Base-by-base conservation (phyloP, 2,888 invertebrate species). In the Uropetala carovei region DNA sequence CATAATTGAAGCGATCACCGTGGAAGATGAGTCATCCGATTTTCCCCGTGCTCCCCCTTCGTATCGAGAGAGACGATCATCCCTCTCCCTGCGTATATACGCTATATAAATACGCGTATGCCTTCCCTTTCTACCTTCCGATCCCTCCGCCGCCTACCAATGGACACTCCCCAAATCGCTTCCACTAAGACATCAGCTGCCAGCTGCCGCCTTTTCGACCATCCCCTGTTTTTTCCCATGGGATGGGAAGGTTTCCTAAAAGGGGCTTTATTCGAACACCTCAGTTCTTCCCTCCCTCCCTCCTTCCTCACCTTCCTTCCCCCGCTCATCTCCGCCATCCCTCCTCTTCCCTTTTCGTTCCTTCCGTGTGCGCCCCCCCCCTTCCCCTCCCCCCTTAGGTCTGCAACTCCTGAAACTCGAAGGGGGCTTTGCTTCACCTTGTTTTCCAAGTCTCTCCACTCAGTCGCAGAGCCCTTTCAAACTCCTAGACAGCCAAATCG, bases 121-220 rank as follows among this genome's bases (percentile, higher is more conserved):
- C 83, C 83, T 18, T n/a, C 60, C 60, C 30, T 56, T 11, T 18
- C 57, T 13, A 13, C 83, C 43, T n/a, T 83, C 83, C 57, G 9
- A 43, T 56, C n/a, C 64, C 83, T n/a, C 57, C 56, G 9, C 18
- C 57, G 9, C 18, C 57, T n/a, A 83, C 30, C 68, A n/a, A 30
- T 59, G 18, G 27, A 86, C 86, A 85, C 16, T 59, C 86, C 86
- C 60, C 18, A 60, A 60, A 89, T 60, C 83, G 83, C 18, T 83
- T 18, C 60, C 68, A 64, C 89, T 89, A 89, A 89, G 64, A 89
- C 89, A 89, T 89, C 89, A 68, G 89, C 89, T 89, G 89, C 64
- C 89, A 89, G 89, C 89, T 89, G 89, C 89, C 14, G 30, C 89
- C 89, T 59, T 86, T 59, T 59, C 60, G 56, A 13, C 56, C 57